phyloP scores from a whole-genome alignment of 2,888 invertebrate genomes.

The Scotopteryx bipunctaria region DNA sequence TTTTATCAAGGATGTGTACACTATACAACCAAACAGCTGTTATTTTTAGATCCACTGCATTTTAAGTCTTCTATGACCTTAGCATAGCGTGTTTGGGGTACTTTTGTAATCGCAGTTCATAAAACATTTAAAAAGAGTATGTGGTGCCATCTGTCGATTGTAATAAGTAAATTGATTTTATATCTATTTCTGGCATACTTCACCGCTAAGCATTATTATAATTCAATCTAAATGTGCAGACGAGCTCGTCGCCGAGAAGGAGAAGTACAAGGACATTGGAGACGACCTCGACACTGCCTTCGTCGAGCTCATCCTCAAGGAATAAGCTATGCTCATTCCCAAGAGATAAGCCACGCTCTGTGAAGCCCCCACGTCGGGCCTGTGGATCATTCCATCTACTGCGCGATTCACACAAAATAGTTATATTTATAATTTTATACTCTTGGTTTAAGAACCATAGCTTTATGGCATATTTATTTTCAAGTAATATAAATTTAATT shows the following conservation, averaged over 20 bases:
- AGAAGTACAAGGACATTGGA: constrained; percentile 99
- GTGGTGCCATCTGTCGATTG: constrained; percentile 12
- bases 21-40: no score
- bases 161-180: constrained; percentile 2
- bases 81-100: no score
- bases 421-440: constrained; percentile 77
- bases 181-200: constrained; percentile 4
- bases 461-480: constrained; percentile 81
- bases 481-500: constrained; percentile 76
- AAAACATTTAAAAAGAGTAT: no score
- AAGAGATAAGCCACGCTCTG: constrained; percentile 85
- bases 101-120: no score
- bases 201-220: constrained; percentile 26
- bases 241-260: constrained; percentile 98
- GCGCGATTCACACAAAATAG: constrained; percentile 63
- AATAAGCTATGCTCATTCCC: constrained; percentile 81
- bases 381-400: constrained; percentile 43
- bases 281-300: constrained; percentile 99
- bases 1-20: no score
- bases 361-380: constrained; percentile 22
- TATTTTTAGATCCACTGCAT: no score
- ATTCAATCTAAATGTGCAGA: constrained; percentile 82
- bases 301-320: constrained; percentile 94
- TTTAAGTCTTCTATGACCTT: no score
- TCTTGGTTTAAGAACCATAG: constrained; percentile 75